Percentiles rank a stretch among this genome's conserved stretches.
phyloP scores from a whole-genome alignment of 2,888 invertebrate genomes.

The Neocrepidodera transversa region DNA sequence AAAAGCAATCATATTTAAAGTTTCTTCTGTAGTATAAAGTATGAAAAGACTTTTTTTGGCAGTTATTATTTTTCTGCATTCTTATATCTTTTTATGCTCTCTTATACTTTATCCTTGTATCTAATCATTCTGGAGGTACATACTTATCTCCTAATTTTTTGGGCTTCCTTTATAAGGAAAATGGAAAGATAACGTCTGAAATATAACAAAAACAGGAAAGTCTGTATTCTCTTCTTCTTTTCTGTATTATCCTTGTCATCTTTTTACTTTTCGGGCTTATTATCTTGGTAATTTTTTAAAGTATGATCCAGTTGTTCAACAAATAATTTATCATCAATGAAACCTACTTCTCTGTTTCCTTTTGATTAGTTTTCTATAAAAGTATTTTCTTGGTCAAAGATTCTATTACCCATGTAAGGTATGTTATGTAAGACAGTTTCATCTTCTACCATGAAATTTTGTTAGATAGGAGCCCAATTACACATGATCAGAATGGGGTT shows the following conservation, averaged over 20 bases:
- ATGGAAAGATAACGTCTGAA: conserved; percentile 87
- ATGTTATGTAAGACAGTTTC: conserved; percentile 98
- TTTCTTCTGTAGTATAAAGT: conserved; percentile 97
- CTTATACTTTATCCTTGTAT: too few species aligned
- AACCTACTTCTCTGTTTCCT: conserved; percentile 91
- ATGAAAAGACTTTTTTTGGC: conserved; percentile 99
- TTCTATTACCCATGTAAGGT: conserved; percentile 98
- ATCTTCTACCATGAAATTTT: conserved; percentile 98
- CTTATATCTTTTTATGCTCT: too few species aligned
- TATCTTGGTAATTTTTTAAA: conserved; percentile 71
- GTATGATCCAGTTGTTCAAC: conserved; percentile 91
- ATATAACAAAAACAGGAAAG: conserved; percentile 78
- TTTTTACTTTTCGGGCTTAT: conserved; percentile 60
- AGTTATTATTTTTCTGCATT: too few species aligned
- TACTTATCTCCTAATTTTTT: conserved; percentile 90
- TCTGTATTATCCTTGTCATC: conserved; percentile 52
- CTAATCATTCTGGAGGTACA: conserved; percentile 90
- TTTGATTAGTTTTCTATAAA: conserved; percentile 96
- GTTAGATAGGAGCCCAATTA: conserved; percentile 96
- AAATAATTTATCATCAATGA: conserved; percentile 93
- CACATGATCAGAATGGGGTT: conserved; percentile 98
- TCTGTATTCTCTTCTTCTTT: conserved; percentile 52
- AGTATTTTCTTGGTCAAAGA: conserved; percentile 92
- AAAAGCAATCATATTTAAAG: conserved; percentile 98
- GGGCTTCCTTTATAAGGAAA: conserved; percentile 93